phyloP scores from a whole-genome alignment of 2,888 invertebrate genomes.

The Trichogramma evanescens region DNA sequence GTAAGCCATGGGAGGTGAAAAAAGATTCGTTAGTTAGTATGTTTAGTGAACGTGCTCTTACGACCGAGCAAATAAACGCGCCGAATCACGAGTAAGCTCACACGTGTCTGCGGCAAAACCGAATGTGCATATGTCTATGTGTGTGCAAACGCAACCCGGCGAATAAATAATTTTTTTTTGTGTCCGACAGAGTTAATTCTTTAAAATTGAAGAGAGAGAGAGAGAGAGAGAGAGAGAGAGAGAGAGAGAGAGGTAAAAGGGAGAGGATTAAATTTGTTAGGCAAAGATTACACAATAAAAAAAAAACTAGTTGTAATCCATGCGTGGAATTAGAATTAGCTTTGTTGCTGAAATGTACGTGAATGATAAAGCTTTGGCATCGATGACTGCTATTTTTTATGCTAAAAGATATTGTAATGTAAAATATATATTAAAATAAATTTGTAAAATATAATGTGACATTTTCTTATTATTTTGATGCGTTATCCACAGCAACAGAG shows the following conservation, averaged over 20 bases:
- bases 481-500: conserved; percentile 65
- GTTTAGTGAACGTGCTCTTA: conserved; percentile 39
- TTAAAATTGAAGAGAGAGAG: not conserved
- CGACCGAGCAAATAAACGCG: conserved; percentile 38
- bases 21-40: conserved; percentile 38
- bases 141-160: conserved; percentile 15
- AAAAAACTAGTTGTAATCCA: no score
- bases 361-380: no score
- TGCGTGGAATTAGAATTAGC: no score
- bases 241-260: not conserved
- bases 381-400: no score
- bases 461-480: no score
- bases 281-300: no score
- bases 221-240: not conserved
- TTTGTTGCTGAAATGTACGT: no score
- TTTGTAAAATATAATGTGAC: no score
- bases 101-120: not conserved
- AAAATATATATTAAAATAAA: no score
- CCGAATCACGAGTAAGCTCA: not conserved
- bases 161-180: conserved; percentile 34
- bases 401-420: no score
- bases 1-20: not conserved
- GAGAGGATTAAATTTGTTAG: not conserved
- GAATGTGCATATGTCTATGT: no score
- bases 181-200: conserved; percentile 15